A percentile compares a stretch with the other conserved stretches of the same genome.
Evolutionary conservation across 1,140 invertebrate genomes (phyloP).

Genomic region (Drosophila lacteicornis): DNA sequence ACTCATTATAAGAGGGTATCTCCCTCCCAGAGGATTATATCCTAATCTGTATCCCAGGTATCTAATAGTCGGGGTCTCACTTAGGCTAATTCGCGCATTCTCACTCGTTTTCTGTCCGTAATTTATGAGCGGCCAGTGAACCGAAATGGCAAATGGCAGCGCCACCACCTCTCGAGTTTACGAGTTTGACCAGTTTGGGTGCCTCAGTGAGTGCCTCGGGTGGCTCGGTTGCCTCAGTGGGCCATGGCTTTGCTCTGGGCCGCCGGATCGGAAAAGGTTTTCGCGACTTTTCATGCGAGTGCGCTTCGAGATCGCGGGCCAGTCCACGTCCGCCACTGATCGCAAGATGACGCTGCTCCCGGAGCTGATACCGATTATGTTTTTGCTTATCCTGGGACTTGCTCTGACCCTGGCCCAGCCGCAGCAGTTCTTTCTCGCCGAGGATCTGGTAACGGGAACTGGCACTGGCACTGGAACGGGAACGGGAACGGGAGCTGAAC

Average conservation of each 20-base stretch:
- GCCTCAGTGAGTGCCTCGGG: constrained; percentile 6
- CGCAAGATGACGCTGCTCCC: constrained; percentile 30
- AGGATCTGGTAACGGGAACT: constrained; percentile 14
- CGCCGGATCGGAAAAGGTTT: constrained; percentile 69
- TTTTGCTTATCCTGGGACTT: constrained; percentile 14
- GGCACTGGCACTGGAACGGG: constrained; percentile 2
- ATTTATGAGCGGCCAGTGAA: constrained; percentile 76
- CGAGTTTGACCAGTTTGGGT: constrained; percentile 71
- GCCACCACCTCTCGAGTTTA: constrained; percentile 24
- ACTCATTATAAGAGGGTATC: neutral
- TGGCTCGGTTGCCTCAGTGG: constrained; percentile 26
- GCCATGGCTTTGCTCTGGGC: constrained; percentile 43
- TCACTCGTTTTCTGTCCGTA: constrained; percentile 34
- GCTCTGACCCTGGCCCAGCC: constrained; percentile 4
- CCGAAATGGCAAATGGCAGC: constrained; percentile 72
- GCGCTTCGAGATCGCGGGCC: neutral
- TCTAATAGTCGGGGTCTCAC: neutral
- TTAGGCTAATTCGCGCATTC: constrained; percentile 1
- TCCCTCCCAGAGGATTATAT: too few relatives aligned
- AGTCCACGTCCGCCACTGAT: constrained; percentile 47
- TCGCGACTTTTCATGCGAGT: constrained; percentile 63
- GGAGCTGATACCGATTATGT: neutral
- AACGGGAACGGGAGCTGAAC: neutral
- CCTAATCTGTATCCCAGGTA: neutral
- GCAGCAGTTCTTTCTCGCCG: constrained; percentile 19